Conservation (phyloP, 2,113 vertebrate genomes). For the Balaeniceps rex region DNA sequence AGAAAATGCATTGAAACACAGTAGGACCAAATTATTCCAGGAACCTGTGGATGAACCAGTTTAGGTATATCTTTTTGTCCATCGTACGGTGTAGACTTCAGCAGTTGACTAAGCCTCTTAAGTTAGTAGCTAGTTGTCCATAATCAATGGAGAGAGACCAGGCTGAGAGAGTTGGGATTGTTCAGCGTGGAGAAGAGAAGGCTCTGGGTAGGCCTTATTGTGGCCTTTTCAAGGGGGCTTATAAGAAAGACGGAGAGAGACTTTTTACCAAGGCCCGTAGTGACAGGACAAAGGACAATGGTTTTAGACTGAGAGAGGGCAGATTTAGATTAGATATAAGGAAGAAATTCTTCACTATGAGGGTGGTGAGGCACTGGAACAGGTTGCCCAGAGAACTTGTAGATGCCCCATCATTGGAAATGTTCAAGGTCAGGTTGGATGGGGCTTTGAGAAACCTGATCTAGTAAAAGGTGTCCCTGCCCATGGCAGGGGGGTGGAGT, state of each 20-base stretch:
- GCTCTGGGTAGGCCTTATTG: not conserved
- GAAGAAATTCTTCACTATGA: not conserved
- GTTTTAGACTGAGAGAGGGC: not conserved
- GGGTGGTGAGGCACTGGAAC: not conserved
- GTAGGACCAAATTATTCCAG: not conserved
- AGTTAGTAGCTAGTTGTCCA: not conserved
- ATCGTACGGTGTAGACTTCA: not conserved
- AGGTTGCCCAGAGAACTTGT: not conserved
- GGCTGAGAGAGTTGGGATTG: not conserved
- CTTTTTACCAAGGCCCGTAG: not conserved
- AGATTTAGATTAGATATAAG: not conserved
- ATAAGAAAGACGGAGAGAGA: not conserved
- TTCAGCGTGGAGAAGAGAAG: not conserved
- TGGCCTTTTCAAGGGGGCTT: not conserved
- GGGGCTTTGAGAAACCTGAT: not conserved
- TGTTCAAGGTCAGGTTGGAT: not conserved
- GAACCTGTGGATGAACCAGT: not conserved
- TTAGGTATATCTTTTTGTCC: not conserved
- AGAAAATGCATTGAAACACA: not conserved
- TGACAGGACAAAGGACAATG: not conserved
- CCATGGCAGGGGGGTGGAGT: rapidly evolving
- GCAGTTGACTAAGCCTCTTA: not conserved
- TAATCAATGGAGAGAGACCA: not conserved
- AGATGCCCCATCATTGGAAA: not conserved
- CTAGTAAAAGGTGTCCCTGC: not conserved